Percentiles rank a stretch among this genome's conserved stretches.
Evolutionary conservation across 2,797 vertebrate species (phyloP).

Genomic region (Tapera naevia): DNA sequence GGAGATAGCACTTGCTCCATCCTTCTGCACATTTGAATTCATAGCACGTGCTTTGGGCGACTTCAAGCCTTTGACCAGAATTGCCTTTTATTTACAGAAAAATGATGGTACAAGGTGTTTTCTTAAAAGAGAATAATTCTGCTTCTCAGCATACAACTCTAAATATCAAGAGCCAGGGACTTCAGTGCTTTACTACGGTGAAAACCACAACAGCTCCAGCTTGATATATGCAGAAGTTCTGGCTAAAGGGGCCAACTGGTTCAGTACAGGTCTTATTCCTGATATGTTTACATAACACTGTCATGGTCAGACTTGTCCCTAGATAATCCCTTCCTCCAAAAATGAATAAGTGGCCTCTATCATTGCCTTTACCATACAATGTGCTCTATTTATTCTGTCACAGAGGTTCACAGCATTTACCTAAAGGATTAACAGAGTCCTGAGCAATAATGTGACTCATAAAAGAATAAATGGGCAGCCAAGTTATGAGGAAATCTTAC

Average conservation of each 20-base stretch:
- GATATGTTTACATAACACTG: background rate
- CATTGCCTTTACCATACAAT: conserved; percentile 31
- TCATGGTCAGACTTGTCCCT: conserved; percentile 56
- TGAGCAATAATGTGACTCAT: conserved; percentile 53
- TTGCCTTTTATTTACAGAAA: background rate
- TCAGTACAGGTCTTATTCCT: background rate
- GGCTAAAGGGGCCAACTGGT: background rate
- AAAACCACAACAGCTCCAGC: background rate
- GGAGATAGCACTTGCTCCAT: background rate
- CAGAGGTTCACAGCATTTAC: conserved; percentile 28
- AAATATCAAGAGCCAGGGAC: background rate
- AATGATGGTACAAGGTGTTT: background rate
- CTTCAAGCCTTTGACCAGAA: background rate
- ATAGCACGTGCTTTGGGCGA: background rate
- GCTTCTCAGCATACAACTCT: background rate
- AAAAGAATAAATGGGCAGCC: background rate
- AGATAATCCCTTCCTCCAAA: conserved; percentile 52
- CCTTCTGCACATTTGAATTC: background rate
- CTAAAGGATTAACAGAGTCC: conserved; percentile 43
- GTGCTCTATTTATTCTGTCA: conserved; percentile 50
- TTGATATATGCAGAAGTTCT: background rate
- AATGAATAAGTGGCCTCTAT: conserved; percentile 41
- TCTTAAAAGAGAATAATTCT: background rate
- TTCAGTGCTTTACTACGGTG: background rate
- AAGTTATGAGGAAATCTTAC: conserved; percentile 74